These are phyloP conservation scores for Phylloscopus collybita DNA, from an alignment of 2,797 vertebrate genomes.

Conservation along the genomic window DNA sequence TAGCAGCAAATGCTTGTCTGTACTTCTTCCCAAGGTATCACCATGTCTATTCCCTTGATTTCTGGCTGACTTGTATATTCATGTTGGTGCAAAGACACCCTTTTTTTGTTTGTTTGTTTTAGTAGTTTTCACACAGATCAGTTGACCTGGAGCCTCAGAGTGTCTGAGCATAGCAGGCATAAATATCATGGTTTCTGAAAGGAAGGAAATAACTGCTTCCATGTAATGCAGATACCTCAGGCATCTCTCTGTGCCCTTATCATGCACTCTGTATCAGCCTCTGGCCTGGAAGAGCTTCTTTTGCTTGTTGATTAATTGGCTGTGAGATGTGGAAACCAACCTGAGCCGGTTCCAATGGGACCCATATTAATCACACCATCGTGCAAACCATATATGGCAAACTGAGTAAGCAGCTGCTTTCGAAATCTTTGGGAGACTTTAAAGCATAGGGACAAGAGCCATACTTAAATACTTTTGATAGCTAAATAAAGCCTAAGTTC, in stretches of 20 bases:
- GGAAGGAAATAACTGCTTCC: not conserved
- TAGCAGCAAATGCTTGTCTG: not conserved
- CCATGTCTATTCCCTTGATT: not conserved
- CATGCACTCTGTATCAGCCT: not conserved
- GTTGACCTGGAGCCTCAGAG: not conserved
- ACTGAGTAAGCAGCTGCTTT: not conserved
- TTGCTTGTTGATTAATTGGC: slow-evolving; percentile 16
- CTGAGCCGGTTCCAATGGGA: slow-evolving; percentile 23
- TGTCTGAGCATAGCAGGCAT: not conserved
- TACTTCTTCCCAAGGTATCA: not conserved
- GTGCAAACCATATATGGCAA: slow-evolving; percentile 31
- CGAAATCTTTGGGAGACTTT: not conserved
- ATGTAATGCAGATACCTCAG: not conserved
- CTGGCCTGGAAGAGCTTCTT: not conserved
- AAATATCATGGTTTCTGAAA: not conserved
- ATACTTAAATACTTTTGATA: slow-evolving; percentile 23
- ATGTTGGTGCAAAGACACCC: not conserved
- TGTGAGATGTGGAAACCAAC: slow-evolving; percentile 30
- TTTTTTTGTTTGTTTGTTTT: not conserved
- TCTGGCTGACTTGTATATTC: not conserved
- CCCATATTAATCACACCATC: not conserved
- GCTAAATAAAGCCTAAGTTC: slow-evolving; percentile 35
- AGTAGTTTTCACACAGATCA: not conserved
- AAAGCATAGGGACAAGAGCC: slow-evolving; percentile 8
- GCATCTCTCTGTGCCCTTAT: not conserved